A percentile compares a stretch with the other conserved stretches of the same genome.
Evolutionary conservation across 1,140 invertebrate species (phyloP).

Genomic region (Chionoecetes opilio): DNA sequence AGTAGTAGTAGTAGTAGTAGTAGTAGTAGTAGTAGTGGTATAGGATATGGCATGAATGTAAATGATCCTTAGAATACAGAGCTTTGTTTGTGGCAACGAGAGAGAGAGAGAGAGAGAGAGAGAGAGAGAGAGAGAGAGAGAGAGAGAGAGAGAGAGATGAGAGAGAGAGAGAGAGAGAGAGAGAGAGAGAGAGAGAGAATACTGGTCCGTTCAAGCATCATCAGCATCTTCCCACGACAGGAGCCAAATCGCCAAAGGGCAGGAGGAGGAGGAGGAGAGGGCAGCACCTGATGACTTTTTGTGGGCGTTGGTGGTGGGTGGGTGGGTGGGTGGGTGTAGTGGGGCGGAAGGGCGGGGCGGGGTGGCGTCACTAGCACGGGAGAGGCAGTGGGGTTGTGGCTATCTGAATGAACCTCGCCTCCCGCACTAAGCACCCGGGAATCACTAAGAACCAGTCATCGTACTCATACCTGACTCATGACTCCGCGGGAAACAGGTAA

Average conservation of each 20-base stretch:
- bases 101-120: background rate
- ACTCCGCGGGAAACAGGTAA: background rate
- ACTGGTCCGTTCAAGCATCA: background rate
- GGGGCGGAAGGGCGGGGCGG: background rate
- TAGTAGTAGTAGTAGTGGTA: background rate
- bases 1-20: background rate
- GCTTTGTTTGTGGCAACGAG: no score
- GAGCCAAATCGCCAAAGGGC: background rate
- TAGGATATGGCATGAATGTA: no score
- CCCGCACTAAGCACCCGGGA: background rate
- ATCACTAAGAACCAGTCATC: background rate
- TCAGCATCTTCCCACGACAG: background rate
- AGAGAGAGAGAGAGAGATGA: slow-evolving; percentile 27
- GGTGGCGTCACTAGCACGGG: background rate
- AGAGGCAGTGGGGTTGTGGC: no score
- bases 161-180: slow-evolving; percentile 27
- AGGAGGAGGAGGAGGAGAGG: background rate
- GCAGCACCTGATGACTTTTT: background rate
- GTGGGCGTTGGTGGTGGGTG: background rate
- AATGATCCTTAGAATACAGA: no score
- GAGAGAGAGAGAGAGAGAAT: background rate
- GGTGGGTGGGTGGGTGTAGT: background rate
- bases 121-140: slow-evolving; percentile 27
- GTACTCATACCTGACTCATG: background rate
- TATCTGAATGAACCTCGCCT: background rate